These are phyloP conservation scores for Myiozetetes cayanensis DNA, from an alignment of 2,113 vertebrate genomes.

Conservation along the genomic window DNA sequence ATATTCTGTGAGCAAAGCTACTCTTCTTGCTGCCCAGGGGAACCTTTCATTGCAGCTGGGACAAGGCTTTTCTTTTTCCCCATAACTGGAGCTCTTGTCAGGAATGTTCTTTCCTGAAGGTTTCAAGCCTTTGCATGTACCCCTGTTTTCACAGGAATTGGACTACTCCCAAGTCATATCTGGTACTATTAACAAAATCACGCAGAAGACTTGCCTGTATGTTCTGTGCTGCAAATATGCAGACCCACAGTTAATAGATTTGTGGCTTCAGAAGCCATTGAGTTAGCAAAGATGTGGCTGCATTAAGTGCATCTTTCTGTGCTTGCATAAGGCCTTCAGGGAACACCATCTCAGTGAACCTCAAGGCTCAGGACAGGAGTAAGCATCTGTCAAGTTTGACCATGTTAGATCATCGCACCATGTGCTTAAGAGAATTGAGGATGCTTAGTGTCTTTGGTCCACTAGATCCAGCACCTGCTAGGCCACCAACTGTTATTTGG, in stretches of 20 bases:
- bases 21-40: slow-evolving; percentile 8
- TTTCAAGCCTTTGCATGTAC: neutral
- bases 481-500: neutral
- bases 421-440: neutral
- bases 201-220: neutral
- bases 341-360: neutral
- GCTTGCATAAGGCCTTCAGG: neutral
- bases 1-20: neutral
- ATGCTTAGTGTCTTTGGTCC: neutral
- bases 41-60: neutral
- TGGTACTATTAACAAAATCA: neutral
- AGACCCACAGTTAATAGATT: neutral
- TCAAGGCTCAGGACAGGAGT: neutral
- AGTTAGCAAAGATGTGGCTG: neutral
- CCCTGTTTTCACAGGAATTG: neutral
- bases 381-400: neutral
- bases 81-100: neutral
- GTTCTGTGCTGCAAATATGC: neutral
- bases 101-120: neutral
- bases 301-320: neutral
- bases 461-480: neutral
- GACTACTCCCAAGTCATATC: neutral
- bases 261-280: neutral
- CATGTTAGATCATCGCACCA: neutral
- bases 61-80: neutral